These are phyloP conservation scores for Mythimna pallens DNA, from an alignment of 2,888 invertebrate species.

Conservation along the genomic window DNA sequence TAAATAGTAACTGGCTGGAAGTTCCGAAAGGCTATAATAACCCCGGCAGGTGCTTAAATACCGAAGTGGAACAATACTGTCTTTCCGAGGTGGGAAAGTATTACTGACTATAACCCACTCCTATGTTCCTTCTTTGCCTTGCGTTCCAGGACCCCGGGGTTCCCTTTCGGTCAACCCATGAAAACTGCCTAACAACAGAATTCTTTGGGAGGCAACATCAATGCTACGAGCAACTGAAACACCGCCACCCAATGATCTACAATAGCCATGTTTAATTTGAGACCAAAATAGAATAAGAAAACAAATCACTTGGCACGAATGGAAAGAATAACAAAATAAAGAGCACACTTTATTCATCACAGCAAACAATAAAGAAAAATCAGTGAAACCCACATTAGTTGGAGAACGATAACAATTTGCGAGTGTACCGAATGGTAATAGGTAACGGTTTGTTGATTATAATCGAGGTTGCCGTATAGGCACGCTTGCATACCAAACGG, in stretches of 20 bases:
- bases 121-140: too few species aligned
- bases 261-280: background rate
- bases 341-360: background rate
- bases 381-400: constrained; percentile 13
- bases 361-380: constrained; percentile 3
- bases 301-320: constrained; percentile 14
- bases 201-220: background rate
- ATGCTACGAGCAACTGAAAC: background rate
- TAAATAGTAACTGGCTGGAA: too few species aligned
- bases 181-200: background rate
- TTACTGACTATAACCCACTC: too few species aligned
- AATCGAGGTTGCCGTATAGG: constrained; percentile 22
- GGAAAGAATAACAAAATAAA: constrained; percentile 26
- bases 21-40: too few species aligned
- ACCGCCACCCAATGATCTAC: background rate
- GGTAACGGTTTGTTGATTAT: constrained; percentile 39
- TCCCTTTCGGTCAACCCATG: too few species aligned
- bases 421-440: constrained; percentile 34
- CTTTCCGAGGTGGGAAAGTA: too few species aligned
- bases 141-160: too few species aligned
- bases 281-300: constrained; percentile 4
- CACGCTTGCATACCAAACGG: constrained; percentile 27
- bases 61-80: background rate
- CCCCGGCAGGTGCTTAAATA: background rate
- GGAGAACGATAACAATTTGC: constrained; percentile 24